Conservation (phyloP, 1,140 invertebrate species). For the Tigriopus japonicus region DNA sequence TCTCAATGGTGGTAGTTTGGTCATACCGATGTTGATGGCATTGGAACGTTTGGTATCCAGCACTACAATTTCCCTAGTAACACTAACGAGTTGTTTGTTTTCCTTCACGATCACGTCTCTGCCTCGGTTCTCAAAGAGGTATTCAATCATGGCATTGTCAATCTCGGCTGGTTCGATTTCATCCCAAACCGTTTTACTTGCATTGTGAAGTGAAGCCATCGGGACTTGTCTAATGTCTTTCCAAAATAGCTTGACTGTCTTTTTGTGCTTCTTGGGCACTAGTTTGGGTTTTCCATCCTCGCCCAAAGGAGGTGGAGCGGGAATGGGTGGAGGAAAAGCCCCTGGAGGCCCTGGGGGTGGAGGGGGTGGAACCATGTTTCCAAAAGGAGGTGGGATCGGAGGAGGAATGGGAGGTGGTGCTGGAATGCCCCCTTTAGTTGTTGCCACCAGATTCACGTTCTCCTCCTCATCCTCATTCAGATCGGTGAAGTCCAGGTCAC, state of each 20-base stretch:
- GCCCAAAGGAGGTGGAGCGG: constrained; percentile 21
- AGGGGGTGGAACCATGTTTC: constrained; percentile 25
- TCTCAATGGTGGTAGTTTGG: constrained; percentile 84
- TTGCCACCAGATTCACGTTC: constrained; percentile 17
- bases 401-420: constrained; percentile 28
- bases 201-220: not conserved
- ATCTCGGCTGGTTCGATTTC: constrained; percentile 61
- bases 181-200: constrained; percentile 67
- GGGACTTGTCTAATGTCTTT: constrained; percentile 42
- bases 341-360: constrained; percentile 20
- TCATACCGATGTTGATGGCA: constrained; percentile 99
- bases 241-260: constrained; percentile 99
- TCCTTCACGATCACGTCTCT: constrained; percentile 63
- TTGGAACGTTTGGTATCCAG: constrained; percentile 94
- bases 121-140: constrained; percentile 87
- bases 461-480: constrained; percentile 47
- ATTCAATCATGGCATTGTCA: constrained; percentile 82
- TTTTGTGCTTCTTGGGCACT: constrained; percentile 61
- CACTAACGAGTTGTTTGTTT: constrained; percentile 77
- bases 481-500: constrained; percentile 91
- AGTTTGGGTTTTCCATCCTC: constrained; percentile 10
- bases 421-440: constrained; percentile 19
- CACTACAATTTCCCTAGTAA: constrained; percentile 87
- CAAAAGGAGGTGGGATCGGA: constrained; percentile 24
- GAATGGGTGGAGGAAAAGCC: constrained; percentile 25